Percentiles rank a stretch among this genome's conserved stretches.
Evolutionary conservation across 2,888 invertebrate genomes (phyloP).

Genomic region (Lochmaea crataegi): DNA sequence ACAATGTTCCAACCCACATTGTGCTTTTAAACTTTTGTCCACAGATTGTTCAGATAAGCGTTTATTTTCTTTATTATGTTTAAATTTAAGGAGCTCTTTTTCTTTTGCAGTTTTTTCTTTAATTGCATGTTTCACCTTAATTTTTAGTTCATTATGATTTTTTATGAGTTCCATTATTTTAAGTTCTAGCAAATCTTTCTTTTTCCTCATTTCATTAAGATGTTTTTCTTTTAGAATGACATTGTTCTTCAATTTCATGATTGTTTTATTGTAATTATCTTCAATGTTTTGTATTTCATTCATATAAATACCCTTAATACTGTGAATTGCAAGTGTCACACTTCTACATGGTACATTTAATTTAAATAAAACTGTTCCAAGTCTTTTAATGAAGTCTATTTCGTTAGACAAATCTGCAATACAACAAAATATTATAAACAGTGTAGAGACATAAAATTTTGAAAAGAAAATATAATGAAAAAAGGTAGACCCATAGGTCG

Average conservation of each 20-base stretch:
- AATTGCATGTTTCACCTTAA: constrained; percentile 30
- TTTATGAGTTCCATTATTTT: constrained; percentile 39
- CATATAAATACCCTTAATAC: constrained; percentile 43
- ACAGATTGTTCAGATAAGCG: constrained; percentile 10
- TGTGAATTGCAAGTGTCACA: constrained; percentile 36
- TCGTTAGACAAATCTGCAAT: constrained; percentile 44
- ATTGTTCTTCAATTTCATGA: constrained; percentile 45
- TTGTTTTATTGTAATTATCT: constrained; percentile 38
- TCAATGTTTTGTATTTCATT: constrained; percentile 43
- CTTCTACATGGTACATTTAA: constrained; percentile 35
- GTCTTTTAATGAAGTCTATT: constrained; percentile 45
- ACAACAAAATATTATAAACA: constrained; percentile 16
- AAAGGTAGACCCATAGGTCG: not conserved
- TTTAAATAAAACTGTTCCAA: constrained; percentile 39
- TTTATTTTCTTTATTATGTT: constrained; percentile 17
- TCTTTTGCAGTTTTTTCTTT: constrained; percentile 32
- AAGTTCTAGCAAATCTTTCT: constrained; percentile 43
- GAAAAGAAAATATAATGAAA: no score
- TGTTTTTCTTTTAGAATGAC: constrained; percentile 37
- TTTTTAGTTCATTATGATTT: constrained; percentile 43
- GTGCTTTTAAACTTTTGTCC: constrained; percentile 12
- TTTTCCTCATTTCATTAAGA: constrained; percentile 40
- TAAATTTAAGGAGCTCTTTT: constrained; percentile 27
- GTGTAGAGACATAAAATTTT: not conserved
- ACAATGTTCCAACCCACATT: constrained; percentile 32